Base-by-base conservation (phyloP, 2,888 invertebrate genomes). In the Torymus aiolomorphi region DNA sequence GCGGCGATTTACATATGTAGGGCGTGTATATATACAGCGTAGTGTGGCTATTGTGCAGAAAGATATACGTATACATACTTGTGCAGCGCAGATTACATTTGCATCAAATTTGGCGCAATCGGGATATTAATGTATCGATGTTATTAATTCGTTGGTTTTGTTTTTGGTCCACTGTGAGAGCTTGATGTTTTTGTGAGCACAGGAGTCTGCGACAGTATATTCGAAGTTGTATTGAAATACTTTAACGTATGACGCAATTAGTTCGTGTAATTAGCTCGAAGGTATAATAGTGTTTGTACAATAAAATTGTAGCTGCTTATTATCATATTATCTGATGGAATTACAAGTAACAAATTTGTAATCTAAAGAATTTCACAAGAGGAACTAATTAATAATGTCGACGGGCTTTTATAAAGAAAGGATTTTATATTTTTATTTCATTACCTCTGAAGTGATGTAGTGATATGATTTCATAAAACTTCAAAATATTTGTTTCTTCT, bases 91-190 rank as follows among this genome's bases (percentile, higher is more conserved):
- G 49, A 71, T 77, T 69, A 52, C 12, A 59, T 70, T 63, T 56
- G 63, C 62, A 61, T 66, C n/a, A 11, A 52, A 78, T 66, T 61
- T 59, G 52, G 14, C 59, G 14, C 13, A 65, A 13, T 3, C 20
- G 49, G 18, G 57, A 65, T 31, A 71, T 77, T 66, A 71, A 72
- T 72, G 66, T 18, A 65, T 57, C 66, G 52, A 66, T 72, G 59
- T 72, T 66, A 18, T 72, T 62, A 72, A 72, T 72, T 52, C 51
- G 5, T 20, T n/a, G 14, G 24, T 8, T 42, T 42, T 42, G 8
- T 42, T 20, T 42, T 42, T 5, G 42, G 42, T 5, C 0, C 8
- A 42, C 42, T 42, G 42, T 42, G 42, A 10, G 42, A 42, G 42
- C 42, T 42, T 42, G 42, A 42, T 42, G 8, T 5, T 42, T 42